Evolutionary conservation across 2,797 vertebrate genomes (phyloP).

Genomic region (Neosilurus mollespiculum): DNA sequence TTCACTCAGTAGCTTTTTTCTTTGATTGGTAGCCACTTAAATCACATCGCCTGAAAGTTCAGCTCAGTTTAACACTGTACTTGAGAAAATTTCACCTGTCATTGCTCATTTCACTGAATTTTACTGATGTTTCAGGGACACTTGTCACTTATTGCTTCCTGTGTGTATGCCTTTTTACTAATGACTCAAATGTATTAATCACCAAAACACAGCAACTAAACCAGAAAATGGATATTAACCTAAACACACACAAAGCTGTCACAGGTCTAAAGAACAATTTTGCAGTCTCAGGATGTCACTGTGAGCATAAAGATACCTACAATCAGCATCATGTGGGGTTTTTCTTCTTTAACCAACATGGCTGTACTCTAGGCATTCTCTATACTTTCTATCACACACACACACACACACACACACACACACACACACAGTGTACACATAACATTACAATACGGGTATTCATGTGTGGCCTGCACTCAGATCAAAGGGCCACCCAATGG

Average conservation of each 20-base stretch:
- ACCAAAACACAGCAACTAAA: neutral
- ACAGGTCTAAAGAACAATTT: neutral
- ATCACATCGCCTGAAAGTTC: no score
- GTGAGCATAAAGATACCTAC: neutral
- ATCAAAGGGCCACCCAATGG: slow-evolving; percentile 97
- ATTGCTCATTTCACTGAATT: no score
- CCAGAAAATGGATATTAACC: neutral
- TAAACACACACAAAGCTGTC: neutral
- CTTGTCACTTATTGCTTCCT: no score
- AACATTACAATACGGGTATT: slow-evolving; percentile 93
- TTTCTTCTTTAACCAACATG: neutral
- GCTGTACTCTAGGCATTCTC: neutral
- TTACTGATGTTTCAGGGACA: no score
- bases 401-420: slow-evolving; percentile 53
- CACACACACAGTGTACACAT: slow-evolving; percentile 89
- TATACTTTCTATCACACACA: slow-evolving; percentile 46
- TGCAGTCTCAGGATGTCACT: neutral
- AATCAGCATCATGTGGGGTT: neutral
- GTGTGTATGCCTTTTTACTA: neutral
- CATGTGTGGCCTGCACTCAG: slow-evolving; percentile 92
- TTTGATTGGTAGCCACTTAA: no score
- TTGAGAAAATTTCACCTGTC: no score
- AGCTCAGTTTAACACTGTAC: no score
- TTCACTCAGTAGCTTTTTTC: no score
- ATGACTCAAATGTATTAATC: neutral